A percentile compares a stretch with the other conserved stretches of the same genome.
Conservation (phyloP, 2,113 vertebrate species). For the Carettochelys insculpta region DNA sequence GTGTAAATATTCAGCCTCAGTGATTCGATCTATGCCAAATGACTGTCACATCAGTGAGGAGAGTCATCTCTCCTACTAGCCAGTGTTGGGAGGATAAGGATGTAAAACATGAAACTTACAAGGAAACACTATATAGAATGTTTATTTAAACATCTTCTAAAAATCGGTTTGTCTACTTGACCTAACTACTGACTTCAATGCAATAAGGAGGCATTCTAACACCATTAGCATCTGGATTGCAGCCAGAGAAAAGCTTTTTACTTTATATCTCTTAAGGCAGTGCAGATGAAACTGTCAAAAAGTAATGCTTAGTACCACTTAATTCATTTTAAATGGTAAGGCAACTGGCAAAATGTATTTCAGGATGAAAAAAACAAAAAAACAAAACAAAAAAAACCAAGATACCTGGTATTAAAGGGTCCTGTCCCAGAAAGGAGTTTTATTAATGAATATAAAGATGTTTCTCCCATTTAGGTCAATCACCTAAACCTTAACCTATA, state of each 20-base stretch:
- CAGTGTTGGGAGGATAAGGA: neutral
- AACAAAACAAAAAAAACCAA: too few relatives aligned
- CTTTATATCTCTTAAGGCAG: slow-evolving; percentile 70
- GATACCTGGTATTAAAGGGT: slow-evolving; percentile 51
- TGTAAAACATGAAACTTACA: slow-evolving; percentile 41
- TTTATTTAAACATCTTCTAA: slow-evolving; percentile 79
- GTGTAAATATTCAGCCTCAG: neutral
- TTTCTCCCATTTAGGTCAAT: neutral
- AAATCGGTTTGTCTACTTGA: slow-evolving; percentile 78
- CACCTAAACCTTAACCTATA: neutral
- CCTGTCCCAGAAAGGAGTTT: neutral
- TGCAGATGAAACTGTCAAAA: slow-evolving; percentile 69
- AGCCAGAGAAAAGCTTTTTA: slow-evolving; percentile 71
- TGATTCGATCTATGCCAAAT: neutral
- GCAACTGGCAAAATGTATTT: slow-evolving; percentile 42
- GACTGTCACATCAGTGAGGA: neutral
- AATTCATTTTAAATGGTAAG: slow-evolving; percentile 74
- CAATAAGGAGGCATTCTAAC: slow-evolving; percentile 75
- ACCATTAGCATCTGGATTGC: slow-evolving; percentile 76
- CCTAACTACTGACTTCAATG: slow-evolving; percentile 75
- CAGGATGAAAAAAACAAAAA: slow-evolving; percentile 18
- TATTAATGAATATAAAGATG: neutral
- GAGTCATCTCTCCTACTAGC: neutral
- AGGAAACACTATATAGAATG: slow-evolving; percentile 68
- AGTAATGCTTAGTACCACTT: slow-evolving; percentile 60